Percentiles rank a stretch among this genome's conserved stretches.
Conservation (phyloP, 2,797 vertebrate genomes). For the Hypotaenidia okinawae region DNA sequence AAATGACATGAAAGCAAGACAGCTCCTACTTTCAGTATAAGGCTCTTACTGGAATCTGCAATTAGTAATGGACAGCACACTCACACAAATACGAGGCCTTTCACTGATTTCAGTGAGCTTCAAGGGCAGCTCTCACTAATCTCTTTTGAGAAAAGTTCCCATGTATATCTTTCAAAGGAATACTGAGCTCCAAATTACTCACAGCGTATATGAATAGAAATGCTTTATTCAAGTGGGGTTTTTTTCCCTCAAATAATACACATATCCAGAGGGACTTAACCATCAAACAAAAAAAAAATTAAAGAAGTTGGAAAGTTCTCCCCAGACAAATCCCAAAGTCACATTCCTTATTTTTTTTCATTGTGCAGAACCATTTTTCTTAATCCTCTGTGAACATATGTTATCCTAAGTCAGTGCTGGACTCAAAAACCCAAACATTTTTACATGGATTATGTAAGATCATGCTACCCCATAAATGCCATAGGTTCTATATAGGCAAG, state of each 20-base stretch:
- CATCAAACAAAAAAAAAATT: neutral
- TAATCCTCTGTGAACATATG: neutral
- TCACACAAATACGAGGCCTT: neutral
- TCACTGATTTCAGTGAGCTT: neutral
- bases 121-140: neutral
- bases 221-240: neutral
- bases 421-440: neutral
- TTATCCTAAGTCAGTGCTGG: neutral
- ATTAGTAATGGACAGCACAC: neutral
- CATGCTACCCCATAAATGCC: neutral
- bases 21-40: neutral
- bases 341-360: neutral
- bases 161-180: neutral
- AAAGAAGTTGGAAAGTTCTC: neutral
- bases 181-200: neutral
- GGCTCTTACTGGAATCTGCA: neutral
- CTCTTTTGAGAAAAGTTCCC: neutral
- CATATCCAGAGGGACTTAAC: neutral
- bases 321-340: neutral
- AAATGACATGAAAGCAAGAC: neutral
- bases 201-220: neutral
- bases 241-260: neutral
- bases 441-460: neutral
- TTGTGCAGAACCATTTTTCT: neutral
- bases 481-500: neutral